Conservation (phyloP, 35 echinoderm and acorn worm genomes). For the Lytechinus variegatus region DNA sequence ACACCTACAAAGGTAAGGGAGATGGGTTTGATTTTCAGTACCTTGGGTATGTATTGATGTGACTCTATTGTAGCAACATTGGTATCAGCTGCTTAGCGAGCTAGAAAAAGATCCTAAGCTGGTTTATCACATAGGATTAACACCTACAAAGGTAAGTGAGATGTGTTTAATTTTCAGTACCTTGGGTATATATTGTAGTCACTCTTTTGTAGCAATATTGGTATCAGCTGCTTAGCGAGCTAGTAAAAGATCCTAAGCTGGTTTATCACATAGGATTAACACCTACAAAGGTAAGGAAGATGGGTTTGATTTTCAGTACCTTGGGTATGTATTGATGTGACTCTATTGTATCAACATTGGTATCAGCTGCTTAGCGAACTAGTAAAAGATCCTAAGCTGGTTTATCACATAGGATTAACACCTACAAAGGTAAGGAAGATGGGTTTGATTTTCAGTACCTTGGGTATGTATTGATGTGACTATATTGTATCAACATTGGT, state of each 20-base stretch:
- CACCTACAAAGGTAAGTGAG: conserved; percentile 78
- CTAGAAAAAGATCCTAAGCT: conserved; percentile 67
- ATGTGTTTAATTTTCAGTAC: background rate
- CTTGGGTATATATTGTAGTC: too few species aligned
- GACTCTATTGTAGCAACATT: background rate
- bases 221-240: conserved; percentile 77
- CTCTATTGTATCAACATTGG: background rate
- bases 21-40: background rate
- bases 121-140: conserved; percentile 94
- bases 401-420: conserved; percentile 94
- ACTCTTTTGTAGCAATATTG: too few species aligned
- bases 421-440: conserved; percentile 74
- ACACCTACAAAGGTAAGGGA: conserved; percentile 83
- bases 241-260: conserved; percentile 86
- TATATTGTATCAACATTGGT: too few species aligned
- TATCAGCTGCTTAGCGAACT: background rate
- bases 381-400: conserved; percentile 73
- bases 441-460: background rate
- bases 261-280: conserved; percentile 95
- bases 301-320: background rate
- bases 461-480: background rate
- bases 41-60: background rate
- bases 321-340: background rate
- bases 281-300: conserved; percentile 76
- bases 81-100: background rate